phyloP scores from a whole-genome alignment of 1,140 invertebrate genomes.

The Heliothis virescens region DNA sequence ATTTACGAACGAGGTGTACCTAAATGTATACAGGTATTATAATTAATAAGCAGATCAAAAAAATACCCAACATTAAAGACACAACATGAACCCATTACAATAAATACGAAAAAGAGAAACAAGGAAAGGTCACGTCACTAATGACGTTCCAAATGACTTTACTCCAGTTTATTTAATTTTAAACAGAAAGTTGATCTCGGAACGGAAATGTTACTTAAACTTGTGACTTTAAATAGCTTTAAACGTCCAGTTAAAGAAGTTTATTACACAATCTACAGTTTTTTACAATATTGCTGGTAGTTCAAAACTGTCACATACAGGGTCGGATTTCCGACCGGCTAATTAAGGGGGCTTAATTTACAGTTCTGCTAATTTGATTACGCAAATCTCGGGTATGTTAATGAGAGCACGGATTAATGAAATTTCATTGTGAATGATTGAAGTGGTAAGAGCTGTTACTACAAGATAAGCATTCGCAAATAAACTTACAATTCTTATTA shows the following conservation, averaged over 20 bases:
- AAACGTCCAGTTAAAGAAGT: slow-evolving; percentile 9
- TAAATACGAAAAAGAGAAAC: not conserved
- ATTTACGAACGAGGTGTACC: too few species aligned
- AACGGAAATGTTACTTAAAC: slow-evolving; percentile 33
- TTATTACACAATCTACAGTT: slow-evolving; percentile 31
- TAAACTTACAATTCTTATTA: too few species aligned
- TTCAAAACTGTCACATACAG: slow-evolving; percentile 13
- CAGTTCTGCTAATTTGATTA: slow-evolving; percentile 27
- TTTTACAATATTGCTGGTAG: slow-evolving; percentile 6
- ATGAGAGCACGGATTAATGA: not conserved
- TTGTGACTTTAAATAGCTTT: slow-evolving; percentile 15
- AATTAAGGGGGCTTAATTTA: slow-evolving; percentile 36
- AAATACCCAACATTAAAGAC: not conserved
- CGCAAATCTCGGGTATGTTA: slow-evolving; percentile 18
- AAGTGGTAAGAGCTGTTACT: too few species aligned
- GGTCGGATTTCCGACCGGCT: slow-evolving; percentile 34
- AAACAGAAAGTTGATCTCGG: slow-evolving; percentile 24
- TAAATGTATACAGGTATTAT: too few species aligned
- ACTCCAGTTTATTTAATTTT: slow-evolving; percentile 5
- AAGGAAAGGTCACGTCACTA: slow-evolving; percentile 3
- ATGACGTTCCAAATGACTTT: not conserved
- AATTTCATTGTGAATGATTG: not conserved
- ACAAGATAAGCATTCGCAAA: too few species aligned
- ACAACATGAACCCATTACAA: not conserved
- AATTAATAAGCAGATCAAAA: not conserved